phyloP scores from a whole-genome alignment of 2,113 vertebrate species.

The Hucho hucho region DNA sequence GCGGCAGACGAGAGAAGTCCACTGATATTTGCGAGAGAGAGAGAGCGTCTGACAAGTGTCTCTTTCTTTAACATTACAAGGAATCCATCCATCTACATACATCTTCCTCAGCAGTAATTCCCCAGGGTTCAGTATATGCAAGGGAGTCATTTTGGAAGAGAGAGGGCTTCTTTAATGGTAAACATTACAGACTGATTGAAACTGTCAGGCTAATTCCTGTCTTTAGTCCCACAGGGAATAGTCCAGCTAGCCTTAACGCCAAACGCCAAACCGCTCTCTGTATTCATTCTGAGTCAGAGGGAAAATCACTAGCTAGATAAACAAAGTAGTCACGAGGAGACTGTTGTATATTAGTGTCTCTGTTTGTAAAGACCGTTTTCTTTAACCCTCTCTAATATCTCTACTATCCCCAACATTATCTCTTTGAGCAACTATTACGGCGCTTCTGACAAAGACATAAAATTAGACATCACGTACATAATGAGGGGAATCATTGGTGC shows the following conservation, averaged over 20 bases:
- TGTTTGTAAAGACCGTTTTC: constrained; percentile 54
- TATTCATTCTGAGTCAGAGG: constrained; percentile 52
- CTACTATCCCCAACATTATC: constrained; percentile 62
- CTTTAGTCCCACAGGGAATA: constrained; percentile 68
- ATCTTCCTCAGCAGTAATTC: constrained; percentile 70
- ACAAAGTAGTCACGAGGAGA: constrained; percentile 43
- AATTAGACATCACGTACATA: constrained; percentile 61
- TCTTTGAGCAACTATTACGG: constrained; percentile 35
- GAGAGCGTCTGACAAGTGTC: constrained; percentile 83
- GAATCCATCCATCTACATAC: constrained; percentile 83
- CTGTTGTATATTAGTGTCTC: constrained; percentile 30
- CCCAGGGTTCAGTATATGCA: constrained; percentile 73
- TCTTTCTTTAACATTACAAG: constrained; percentile 81
- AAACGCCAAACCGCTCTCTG: constrained; percentile 31
- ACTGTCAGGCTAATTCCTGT: constrained; percentile 76
- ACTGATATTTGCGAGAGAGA: constrained; percentile 79
- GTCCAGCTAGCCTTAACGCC: constrained; percentile 45
- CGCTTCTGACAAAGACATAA: constrained; percentile 45
- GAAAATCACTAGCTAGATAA: constrained; percentile 55
- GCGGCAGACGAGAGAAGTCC: constrained; percentile 84
- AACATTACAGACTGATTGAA: constrained; percentile 86
- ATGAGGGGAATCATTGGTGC: constrained; percentile 65
- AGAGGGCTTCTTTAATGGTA: constrained; percentile 92
- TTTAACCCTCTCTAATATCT: constrained; percentile 22
- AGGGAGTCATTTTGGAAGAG: constrained; percentile 84